Evolutionary conservation across 1,140 invertebrate genomes (phyloP).

Genomic region (Drosophila grimshawi): DNA sequence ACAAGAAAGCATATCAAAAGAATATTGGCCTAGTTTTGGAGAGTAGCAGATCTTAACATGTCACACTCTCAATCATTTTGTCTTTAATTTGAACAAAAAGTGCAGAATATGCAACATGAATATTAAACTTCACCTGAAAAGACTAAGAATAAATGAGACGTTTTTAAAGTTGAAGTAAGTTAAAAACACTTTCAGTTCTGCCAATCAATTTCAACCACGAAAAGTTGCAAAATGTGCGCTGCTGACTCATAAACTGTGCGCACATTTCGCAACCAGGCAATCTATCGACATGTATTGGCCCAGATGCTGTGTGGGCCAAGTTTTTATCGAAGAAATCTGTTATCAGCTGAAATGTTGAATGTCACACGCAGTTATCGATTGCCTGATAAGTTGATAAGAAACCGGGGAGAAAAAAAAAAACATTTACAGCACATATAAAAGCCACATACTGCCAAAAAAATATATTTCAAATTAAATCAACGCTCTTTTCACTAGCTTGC

Average conservation of each 20-base stretch:
- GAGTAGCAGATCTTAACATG: no score
- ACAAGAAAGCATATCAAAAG: background rate
- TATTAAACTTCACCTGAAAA: no score
- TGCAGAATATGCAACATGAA: no score
- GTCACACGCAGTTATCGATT: constrained; percentile 66
- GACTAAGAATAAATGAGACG: no score
- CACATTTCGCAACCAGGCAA: constrained; percentile 34
- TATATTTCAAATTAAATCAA: constrained; percentile 52
- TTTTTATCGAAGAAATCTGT: constrained; percentile 42
- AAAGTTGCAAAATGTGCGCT: background rate
- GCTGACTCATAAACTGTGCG: constrained; percentile 19
- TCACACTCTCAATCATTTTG: no score
- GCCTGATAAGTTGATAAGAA: constrained; percentile 54
- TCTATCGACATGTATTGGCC: constrained; percentile 17
- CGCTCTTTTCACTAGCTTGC: background rate
- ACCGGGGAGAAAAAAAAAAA: constrained; percentile 1
- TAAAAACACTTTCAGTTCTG: no score
- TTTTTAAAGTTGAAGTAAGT: no score
- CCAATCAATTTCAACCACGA: background rate
- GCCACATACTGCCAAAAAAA: constrained; percentile 19
- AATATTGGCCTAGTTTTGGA: no score
- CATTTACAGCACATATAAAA: constrained; percentile 36
- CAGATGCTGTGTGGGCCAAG: constrained; percentile 25
- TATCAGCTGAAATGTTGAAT: constrained; percentile 43
- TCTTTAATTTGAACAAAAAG: no score